Conservation (phyloP, 2,888 invertebrate species). For the Eupithecia inturbata region DNA sequence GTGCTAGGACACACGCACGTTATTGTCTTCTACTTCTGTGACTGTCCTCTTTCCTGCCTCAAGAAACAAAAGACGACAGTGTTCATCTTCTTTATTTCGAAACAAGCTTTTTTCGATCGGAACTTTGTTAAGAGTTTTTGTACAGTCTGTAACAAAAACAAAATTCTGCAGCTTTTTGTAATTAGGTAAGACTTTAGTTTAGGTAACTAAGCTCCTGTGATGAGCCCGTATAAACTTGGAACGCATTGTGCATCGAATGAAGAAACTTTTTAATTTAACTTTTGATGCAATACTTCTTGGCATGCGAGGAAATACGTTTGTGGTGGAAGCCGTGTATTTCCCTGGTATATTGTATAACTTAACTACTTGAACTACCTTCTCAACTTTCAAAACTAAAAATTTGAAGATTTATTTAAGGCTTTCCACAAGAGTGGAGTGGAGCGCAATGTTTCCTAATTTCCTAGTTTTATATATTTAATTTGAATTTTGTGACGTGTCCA, state of each 20-base stretch:
- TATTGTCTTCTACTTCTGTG: not conserved
- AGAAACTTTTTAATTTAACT: constrained; percentile 44
- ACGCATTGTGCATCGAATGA: constrained; percentile 41
- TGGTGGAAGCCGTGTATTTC: not conserved
- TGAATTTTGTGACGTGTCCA: too few relatives aligned
- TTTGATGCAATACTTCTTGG: constrained; percentile 29
- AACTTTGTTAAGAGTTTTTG: not conserved
- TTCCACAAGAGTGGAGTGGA: not conserved
- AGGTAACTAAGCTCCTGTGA: constrained; percentile 19
- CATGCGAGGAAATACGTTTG: constrained; percentile 15
- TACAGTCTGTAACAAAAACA: not conserved
- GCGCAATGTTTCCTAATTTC: not conserved
- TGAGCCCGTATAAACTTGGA: constrained; percentile 30
- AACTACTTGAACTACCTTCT: not conserved
- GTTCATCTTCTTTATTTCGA: not conserved
- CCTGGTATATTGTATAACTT: not conserved
- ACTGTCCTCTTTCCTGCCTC: not conserved
- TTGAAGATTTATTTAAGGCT: not conserved
- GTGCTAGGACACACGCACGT: too few relatives aligned
- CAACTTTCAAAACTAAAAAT: not conserved
- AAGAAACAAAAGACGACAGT: not conserved
- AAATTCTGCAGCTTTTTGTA: not conserved
- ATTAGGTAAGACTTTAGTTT: constrained; percentile 14
- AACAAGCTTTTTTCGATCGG: not conserved
- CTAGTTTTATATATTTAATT: too few relatives aligned